Conservation (phyloP, 2,888 invertebrate species). For the Hetaerina titia region DNA sequence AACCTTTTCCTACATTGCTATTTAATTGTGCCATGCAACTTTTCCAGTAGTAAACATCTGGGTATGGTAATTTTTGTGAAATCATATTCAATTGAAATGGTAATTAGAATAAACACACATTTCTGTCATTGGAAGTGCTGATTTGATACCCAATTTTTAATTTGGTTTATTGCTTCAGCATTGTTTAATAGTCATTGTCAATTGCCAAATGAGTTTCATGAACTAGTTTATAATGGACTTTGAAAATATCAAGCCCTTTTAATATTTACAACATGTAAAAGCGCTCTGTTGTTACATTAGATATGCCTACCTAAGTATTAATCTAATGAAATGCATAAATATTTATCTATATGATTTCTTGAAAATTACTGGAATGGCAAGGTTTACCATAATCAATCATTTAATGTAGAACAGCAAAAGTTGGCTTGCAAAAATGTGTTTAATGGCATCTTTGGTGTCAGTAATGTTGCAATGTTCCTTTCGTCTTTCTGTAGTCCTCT, state of each 20-base stretch:
- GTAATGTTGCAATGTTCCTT: not conserved
- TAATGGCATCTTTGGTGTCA: not conserved
- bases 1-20: not conserved
- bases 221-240: not conserved
- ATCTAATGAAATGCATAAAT: not conserved
- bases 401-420: not conserved
- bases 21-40: not conserved
- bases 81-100: not conserved
- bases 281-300: not conserved
- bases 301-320: not conserved
- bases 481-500: not conserved
- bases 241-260: not conserved
- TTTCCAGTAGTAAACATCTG: not conserved
- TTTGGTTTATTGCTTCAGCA: not conserved
- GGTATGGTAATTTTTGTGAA: not conserved
- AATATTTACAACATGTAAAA: not conserved
- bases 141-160: not conserved
- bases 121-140: not conserved
- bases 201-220: not conserved
- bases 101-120: not conserved
- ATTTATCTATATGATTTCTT: not conserved
- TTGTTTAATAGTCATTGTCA: not conserved
- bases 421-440: not conserved
- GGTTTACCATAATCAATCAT: not conserved
- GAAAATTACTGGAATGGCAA: not conserved